Percentiles rank a stretch among this genome's conserved stretches.
Conservation (phyloP, 2,888 invertebrate species). For the Venusia cambrica region DNA sequence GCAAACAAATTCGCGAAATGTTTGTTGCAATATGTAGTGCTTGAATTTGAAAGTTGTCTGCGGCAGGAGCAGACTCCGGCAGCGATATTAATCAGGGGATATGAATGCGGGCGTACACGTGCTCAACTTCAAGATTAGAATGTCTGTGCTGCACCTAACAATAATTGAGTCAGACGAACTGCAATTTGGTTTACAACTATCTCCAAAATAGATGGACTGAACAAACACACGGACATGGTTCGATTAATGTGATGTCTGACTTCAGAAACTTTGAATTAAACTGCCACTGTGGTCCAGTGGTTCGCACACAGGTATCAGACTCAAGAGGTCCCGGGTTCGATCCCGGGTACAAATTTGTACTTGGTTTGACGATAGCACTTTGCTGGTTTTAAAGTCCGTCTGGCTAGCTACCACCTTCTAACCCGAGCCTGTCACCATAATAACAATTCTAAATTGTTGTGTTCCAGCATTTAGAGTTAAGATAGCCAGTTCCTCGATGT, state of each 20-base stretch:
- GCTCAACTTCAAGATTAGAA: slow-evolving; percentile 64
- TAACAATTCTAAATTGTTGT: no score
- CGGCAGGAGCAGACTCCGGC: slow-evolving; percentile 43
- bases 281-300: no score
- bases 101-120: slow-evolving; percentile 60
- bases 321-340: no score
- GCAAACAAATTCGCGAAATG: slow-evolving; percentile 22
- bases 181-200: slow-evolving; percentile 38
- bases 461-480: no score
- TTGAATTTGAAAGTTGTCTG: slow-evolving; percentile 58
- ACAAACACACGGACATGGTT: slow-evolving; percentile 20
- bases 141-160: slow-evolving; percentile 56
- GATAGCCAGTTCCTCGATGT: no score
- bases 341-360: no score
- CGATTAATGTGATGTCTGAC: slow-evolving; percentile 15
- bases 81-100: slow-evolving; percentile 71
- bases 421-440: no score
- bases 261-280: no score
- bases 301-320: no score
- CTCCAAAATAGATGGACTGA: slow-evolving; percentile 20
- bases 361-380: no score
- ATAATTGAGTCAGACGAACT: slow-evolving; percentile 65
- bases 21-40: slow-evolving; percentile 33
- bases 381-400: no score
- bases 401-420: no score